phyloP scores from a whole-genome alignment of 1,140 invertebrate species.

The Mamestra configurata region DNA sequence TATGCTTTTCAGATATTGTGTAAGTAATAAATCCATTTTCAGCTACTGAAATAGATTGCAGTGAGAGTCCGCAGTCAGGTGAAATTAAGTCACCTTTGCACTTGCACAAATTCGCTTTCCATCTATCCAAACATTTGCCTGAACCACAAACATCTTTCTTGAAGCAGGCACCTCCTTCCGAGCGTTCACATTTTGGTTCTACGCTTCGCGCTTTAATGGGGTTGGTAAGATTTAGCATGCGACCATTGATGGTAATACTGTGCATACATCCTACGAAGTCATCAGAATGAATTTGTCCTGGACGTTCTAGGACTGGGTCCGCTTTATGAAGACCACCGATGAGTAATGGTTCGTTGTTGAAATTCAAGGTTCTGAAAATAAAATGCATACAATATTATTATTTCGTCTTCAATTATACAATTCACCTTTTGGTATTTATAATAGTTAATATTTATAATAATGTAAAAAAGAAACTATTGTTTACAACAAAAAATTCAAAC shows the following conservation, averaged over 20 bases:
- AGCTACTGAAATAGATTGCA: slow-evolving; percentile 93
- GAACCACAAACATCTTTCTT: slow-evolving; percentile 90
- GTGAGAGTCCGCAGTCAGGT: slow-evolving; percentile 93
- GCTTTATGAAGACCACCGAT: slow-evolving; percentile 95
- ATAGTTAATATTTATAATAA: too few species aligned
- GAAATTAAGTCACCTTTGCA: slow-evolving; percentile 92
- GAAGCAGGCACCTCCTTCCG: slow-evolving; percentile 89
- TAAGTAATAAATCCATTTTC: slow-evolving; percentile 94
- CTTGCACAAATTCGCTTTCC: slow-evolving; percentile 92
- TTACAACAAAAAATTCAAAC: too few species aligned
- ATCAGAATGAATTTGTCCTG: slow-evolving; percentile 96
- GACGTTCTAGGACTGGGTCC: slow-evolving; percentile 94
- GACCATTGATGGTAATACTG: slow-evolving; percentile 95
- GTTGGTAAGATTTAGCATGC: slow-evolving; percentile 93
- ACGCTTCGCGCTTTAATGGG: slow-evolving; percentile 92
- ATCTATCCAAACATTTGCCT: slow-evolving; percentile 94
- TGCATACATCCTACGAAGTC: slow-evolving; percentile 98
- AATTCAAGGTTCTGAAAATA: slow-evolving; percentile 94
- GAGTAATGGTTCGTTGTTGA: slow-evolving; percentile 95
- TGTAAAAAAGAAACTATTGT: too few species aligned
- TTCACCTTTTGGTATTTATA: too few species aligned
- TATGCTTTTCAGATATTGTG: slow-evolving; percentile 94
- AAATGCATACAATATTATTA: slow-evolving; percentile 3
- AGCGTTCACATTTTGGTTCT: slow-evolving; percentile 92
- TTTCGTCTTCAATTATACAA: not conserved